Evolutionary conservation across 2,888 invertebrate species (phyloP).

Genomic region (Leucania comma): DNA sequence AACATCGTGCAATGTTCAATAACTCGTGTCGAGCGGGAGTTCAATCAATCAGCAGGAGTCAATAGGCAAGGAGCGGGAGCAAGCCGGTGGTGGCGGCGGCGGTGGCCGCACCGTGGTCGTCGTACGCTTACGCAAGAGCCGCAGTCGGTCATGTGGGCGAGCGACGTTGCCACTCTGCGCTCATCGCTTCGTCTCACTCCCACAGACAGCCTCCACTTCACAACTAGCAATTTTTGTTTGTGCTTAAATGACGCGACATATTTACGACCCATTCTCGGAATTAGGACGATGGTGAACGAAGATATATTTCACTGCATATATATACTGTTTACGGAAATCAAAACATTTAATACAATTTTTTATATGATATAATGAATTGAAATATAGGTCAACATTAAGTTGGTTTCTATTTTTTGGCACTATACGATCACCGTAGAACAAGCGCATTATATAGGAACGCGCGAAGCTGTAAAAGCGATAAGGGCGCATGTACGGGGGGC

Average conservation of each 20-base stretch:
- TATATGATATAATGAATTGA: constrained; percentile 6
- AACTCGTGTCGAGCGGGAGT: constrained; percentile 60
- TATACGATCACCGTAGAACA: background rate
- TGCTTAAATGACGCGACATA: constrained; percentile 86
- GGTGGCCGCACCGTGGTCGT: constrained; percentile 79
- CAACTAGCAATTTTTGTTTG: constrained; percentile 87
- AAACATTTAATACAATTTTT: constrained; percentile 17
- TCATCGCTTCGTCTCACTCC: constrained; percentile 79
- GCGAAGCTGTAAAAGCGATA: background rate
- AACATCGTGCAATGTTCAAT: constrained; percentile 48
- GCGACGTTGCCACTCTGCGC: constrained; percentile 86
- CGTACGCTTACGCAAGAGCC: constrained; percentile 89
- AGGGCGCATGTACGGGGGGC: constrained; percentile 9
- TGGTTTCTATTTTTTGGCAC: constrained; percentile 3
- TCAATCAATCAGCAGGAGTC: constrained; percentile 74
- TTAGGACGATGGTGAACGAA: constrained; percentile 79
- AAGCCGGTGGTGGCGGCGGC: constrained; percentile 66
- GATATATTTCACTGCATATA: constrained; percentile 65
- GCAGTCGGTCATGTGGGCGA: constrained; percentile 87
- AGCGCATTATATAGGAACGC: background rate
- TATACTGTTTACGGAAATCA: constrained; percentile 68
- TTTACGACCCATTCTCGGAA: constrained; percentile 85
- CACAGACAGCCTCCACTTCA: constrained; percentile 79
- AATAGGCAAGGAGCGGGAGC: constrained; percentile 72
- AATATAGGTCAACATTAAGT: constrained; percentile 33